These are phyloP conservation scores for Lophius americanus DNA, from an alignment of 2,797 vertebrate species.

Conservation along the genomic window DNA sequence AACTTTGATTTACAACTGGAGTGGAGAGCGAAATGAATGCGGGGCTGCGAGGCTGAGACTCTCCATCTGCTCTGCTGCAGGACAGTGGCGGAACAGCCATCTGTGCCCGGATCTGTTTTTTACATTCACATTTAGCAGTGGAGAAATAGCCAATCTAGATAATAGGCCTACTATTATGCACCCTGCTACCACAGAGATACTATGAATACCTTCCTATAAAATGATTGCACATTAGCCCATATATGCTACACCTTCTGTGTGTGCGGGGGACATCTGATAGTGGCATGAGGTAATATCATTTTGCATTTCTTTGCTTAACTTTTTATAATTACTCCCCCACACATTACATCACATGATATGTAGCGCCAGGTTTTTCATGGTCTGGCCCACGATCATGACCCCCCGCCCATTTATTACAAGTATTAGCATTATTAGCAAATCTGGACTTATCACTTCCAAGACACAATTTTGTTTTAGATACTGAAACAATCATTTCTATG, in stretches of 20 bases:
- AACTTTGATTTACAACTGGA: conserved; percentile 81
- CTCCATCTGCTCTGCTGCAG: conserved; percentile 79
- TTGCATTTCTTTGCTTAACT: conserved; percentile 53
- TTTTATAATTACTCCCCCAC: conserved; percentile 36
- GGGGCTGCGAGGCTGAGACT: conserved; percentile 75
- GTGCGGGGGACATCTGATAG: conserved; percentile 34
- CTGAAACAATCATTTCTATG: conserved; percentile 35
- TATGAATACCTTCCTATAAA: conserved; percentile 44
- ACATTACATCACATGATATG: conserved; percentile 42
- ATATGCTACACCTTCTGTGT: conserved; percentile 5
- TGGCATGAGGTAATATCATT: not conserved
- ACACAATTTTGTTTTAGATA: conserved; percentile 20
- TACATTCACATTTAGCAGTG: conserved; percentile 63
- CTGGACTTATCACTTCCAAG: conserved; percentile 7
- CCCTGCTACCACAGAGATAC: conserved; percentile 34
- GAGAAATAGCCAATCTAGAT: conserved; percentile 56
- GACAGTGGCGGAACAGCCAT: conserved; percentile 71
- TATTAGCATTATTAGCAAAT: conserved; percentile 44
- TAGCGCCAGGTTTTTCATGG: conserved; percentile 15
- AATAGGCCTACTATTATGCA: conserved; percentile 52
- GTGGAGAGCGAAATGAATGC: conserved; percentile 73
- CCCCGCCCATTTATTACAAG: conserved; percentile 30
- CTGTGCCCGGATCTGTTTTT: conserved; percentile 71
- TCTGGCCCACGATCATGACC: not conserved
- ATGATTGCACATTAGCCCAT: not conserved